Evolutionary conservation across 2,888 invertebrate genomes (phyloP), one percentile per base, ranked within the genome.

Genomic region (Poecilus cupreus): DNA sequence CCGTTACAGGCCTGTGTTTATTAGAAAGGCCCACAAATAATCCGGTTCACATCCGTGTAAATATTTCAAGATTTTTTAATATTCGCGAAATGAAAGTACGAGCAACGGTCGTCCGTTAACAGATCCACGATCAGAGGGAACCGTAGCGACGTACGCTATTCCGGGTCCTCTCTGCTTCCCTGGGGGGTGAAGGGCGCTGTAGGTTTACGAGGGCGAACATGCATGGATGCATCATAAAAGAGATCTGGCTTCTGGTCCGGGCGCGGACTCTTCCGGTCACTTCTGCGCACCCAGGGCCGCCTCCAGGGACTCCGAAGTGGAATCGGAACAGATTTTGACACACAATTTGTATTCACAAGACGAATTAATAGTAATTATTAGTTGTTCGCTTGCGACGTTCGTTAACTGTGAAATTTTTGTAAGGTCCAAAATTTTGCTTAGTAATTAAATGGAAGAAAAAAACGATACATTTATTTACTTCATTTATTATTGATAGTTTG

Each of bases 51-150:
- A 20, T 20, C 5, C 77, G 57, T 26, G 77, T 77, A 77, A 77
- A 77, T 77, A 77, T 39, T 77, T 43, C 39, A 77, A 77, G 77
- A 77, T 37, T 39, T 77, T 77, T 77, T 77, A 77, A 77, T 77
- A 77, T 77, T 77, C 77, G 11, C 43, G 43, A 60, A 32, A 77
- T 77, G 77, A 60, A 77, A 60, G 26, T 75, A 37, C 51, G 72
- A 39, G 64, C n/a, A n/a, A 32, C 46, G 18, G 46, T 72, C 43
- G 72, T 72, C 72, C 24, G 46, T 72, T 43, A 43, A 72, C 43
- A 64, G 72, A 46, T 46, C 46, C 72, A 22, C 43, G 72, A 72
- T 72, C 64, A 72, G 46, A 46, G 70, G 24, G 32, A 60, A 54
- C 6, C 54, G 54, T 20, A 32, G 4, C 20, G 13, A 13, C 10